Evolutionary conservation across 2,797 vertebrate genomes (phyloP).

Genomic region (Cercopithecus petaurista): DNA sequence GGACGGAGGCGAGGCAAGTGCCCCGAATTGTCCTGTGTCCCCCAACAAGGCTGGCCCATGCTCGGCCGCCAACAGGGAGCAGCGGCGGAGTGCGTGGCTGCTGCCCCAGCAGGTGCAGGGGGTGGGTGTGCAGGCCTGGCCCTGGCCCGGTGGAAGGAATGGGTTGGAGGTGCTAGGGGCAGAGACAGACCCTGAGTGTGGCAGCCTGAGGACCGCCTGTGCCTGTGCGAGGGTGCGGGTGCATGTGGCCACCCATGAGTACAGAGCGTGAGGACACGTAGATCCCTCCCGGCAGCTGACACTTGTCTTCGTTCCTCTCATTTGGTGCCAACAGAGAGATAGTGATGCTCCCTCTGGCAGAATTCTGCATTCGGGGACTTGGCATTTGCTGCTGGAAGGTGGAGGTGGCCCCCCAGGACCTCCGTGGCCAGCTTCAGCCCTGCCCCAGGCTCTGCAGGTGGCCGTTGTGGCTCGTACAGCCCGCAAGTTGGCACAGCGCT

Average conservation of each 20-base stretch:
- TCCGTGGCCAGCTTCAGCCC: not conserved
- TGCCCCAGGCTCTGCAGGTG: not conserved
- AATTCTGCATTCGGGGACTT: not conserved
- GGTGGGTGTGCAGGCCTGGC: not conserved
- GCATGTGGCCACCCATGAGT: not conserved
- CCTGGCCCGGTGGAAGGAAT: not conserved
- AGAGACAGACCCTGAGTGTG: not conserved
- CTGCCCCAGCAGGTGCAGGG: not conserved
- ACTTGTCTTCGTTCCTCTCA: accelerated
- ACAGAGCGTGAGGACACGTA: too few relatives aligned
- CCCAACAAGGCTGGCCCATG: too few relatives aligned
- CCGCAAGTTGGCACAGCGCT: not conserved
- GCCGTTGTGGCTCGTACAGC: not conserved
- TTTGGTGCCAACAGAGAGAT: not conserved
- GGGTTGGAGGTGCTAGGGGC: not conserved
- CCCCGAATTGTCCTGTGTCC: not conserved
- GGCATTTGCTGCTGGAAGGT: not conserved
- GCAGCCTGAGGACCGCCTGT: not conserved
- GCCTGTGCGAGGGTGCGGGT: too few relatives aligned
- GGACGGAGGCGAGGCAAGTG: not conserved
- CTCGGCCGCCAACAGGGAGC: too few relatives aligned
- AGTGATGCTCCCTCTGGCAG: not conserved
- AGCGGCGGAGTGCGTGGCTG: too few relatives aligned
- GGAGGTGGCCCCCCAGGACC: not conserved
- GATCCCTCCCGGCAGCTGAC: not conserved